Evolutionary conservation across 2,888 invertebrate species (phyloP).

Genomic region (Orchesellides sinensis): DNA sequence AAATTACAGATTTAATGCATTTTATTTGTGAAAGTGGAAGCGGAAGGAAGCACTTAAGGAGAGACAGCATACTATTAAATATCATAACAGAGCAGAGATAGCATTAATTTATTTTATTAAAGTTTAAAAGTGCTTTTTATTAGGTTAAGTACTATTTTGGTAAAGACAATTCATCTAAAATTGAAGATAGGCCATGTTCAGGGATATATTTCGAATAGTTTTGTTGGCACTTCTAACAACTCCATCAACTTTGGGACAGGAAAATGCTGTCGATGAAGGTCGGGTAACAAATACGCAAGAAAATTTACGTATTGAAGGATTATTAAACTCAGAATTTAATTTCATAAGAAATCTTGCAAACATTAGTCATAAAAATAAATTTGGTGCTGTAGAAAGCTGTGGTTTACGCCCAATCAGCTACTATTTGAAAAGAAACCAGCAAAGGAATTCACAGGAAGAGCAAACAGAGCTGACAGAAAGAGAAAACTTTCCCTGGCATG

Average conservation of each 20-base stretch:
- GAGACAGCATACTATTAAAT: background rate
- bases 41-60: constrained; percentile 37
- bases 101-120: constrained; percentile 21
- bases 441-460: constrained; percentile 40
- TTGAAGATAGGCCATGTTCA: constrained; percentile 37
- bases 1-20: background rate
- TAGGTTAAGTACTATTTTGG: constrained; percentile 22
- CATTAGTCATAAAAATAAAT: background rate
- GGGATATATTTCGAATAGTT: constrained; percentile 19
- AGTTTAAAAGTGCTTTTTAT: constrained; percentile 13
- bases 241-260: constrained; percentile 31
- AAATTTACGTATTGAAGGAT: no score
- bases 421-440: constrained; percentile 42
- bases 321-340: no score
- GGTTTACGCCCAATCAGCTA: constrained; percentile 41
- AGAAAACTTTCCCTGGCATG: constrained; percentile 69
- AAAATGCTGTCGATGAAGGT: constrained; percentile 34
- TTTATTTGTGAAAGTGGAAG: constrained; percentile 7
- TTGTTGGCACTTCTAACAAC: constrained; percentile 35
- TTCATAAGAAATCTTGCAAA: background rate
- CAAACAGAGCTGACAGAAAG: constrained; percentile 54
- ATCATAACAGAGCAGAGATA: background rate
- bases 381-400: constrained; percentile 13
- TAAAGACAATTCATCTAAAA: constrained; percentile 1
- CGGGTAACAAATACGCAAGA: no score